Evolutionary conservation across 2,888 invertebrate species (phyloP).

Genomic region (Chrysotoxum bicinctum): DNA sequence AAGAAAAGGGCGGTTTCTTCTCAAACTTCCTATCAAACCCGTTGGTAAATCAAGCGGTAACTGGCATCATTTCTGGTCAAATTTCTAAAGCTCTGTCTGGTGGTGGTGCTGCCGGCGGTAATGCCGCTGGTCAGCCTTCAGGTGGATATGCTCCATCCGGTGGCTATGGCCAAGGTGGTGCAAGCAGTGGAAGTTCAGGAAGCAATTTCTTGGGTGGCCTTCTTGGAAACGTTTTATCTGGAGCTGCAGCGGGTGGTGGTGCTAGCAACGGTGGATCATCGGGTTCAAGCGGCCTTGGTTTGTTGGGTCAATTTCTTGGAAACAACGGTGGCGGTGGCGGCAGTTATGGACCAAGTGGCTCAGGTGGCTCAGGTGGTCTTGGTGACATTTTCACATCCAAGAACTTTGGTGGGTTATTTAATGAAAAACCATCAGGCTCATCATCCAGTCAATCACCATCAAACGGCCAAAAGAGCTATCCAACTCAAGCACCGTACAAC

Average conservation of each 20-base stretch:
- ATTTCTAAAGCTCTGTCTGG: slow-evolving; percentile 79
- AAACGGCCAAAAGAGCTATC: slow-evolving; percentile 77
- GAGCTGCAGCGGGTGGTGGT: slow-evolving; percentile 71
- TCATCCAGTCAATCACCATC: slow-evolving; percentile 51
- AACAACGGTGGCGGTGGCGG: slow-evolving; percentile 74
- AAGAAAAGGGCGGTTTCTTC: slow-evolving; percentile 80
- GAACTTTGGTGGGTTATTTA: slow-evolving; percentile 80
- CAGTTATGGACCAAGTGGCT: slow-evolving; percentile 66
- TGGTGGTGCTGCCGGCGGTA: slow-evolving; percentile 75
- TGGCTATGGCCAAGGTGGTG: slow-evolving; percentile 75
- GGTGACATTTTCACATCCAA: slow-evolving; percentile 79
- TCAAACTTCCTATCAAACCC: slow-evolving; percentile 80
- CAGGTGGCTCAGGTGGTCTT: slow-evolving; percentile 75
- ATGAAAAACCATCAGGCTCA: slow-evolving; percentile 78
- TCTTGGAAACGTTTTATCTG: slow-evolving; percentile 74
- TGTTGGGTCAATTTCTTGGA: slow-evolving; percentile 73
- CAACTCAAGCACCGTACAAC: slow-evolving; percentile 78
- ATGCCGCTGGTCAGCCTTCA: slow-evolving; percentile 76
- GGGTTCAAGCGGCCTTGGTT: slow-evolving; percentile 73
- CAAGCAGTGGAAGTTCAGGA: slow-evolving; percentile 74
- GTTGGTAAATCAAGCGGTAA: slow-evolving; percentile 80
- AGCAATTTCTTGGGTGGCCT: slow-evolving; percentile 76
- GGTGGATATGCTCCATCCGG: slow-evolving; percentile 77
- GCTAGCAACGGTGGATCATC: slow-evolving; percentile 70
- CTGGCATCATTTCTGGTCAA: slow-evolving; percentile 80